phyloP scores from a whole-genome alignment of 2,113 vertebrate species.

The Miniopterus natalensis region DNA sequence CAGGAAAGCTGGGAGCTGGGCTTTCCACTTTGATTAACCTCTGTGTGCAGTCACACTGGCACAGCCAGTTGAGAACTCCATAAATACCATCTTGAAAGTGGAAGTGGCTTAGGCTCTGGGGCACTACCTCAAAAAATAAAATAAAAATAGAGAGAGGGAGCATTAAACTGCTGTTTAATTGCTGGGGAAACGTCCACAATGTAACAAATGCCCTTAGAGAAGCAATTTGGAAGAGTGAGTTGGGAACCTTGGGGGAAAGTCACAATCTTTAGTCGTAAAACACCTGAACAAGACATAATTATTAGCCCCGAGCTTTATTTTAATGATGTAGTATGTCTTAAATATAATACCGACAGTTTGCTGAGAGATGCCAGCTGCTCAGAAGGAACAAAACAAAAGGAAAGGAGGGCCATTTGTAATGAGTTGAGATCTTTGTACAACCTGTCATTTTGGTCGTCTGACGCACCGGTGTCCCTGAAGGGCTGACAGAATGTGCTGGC shows the following conservation, averaged over 20 bases:
- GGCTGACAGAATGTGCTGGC: slow-evolving; percentile 55
- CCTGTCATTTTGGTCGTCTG: slow-evolving; percentile 60
- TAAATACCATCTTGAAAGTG: slow-evolving; percentile 56
- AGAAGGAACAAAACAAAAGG: slow-evolving; percentile 71
- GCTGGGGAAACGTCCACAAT: slow-evolving; percentile 53
- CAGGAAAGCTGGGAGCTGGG: background rate
- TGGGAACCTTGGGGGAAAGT: slow-evolving; percentile 73
- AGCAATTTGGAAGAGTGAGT: slow-evolving; percentile 65
- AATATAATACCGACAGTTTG: slow-evolving; percentile 60
- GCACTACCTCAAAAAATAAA: slow-evolving; percentile 66
- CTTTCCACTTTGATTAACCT: background rate
- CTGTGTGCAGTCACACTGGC: background rate
- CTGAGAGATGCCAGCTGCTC: slow-evolving; percentile 71
- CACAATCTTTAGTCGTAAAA: slow-evolving; percentile 80
- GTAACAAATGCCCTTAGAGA: slow-evolving; percentile 75
- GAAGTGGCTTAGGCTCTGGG: slow-evolving; percentile 13
- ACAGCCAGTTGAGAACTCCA: background rate
- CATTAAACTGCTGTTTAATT: slow-evolving; percentile 72
- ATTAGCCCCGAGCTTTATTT: slow-evolving; percentile 80
- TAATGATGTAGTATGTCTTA: slow-evolving; percentile 78
- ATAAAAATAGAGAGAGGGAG: slow-evolving; percentile 60
- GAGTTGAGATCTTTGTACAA: slow-evolving; percentile 45
- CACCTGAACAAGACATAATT: slow-evolving; percentile 75
- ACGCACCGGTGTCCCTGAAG: slow-evolving; percentile 53
- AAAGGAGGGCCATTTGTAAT: slow-evolving; percentile 65